A percentile compares a stretch with the other conserved stretches of the same genome.
Conservation (phyloP, 2,888 invertebrate genomes). For the Rhyacophila evoluta region DNA sequence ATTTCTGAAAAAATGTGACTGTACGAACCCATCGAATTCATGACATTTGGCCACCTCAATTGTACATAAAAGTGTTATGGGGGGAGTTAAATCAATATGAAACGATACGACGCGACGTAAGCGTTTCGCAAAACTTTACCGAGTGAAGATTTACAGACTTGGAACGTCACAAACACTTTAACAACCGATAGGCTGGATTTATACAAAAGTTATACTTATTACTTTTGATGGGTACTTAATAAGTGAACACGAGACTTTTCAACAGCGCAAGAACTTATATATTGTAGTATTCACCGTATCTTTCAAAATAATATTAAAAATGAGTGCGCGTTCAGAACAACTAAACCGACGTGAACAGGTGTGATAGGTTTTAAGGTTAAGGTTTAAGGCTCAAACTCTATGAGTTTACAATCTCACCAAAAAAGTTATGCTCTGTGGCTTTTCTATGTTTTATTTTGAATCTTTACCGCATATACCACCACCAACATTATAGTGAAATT, state of each 20-base stretch:
- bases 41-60: neutral
- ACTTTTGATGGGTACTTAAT: neutral
- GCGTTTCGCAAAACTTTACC: conserved; percentile 8
- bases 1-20: neutral
- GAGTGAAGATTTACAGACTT: conserved; percentile 13
- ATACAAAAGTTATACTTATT: neutral
- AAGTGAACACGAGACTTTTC: neutral
- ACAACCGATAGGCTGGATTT: neutral
- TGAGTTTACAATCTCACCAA: too few species aligned
- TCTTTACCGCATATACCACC: too few species aligned
- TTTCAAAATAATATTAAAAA: too few species aligned
- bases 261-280: too few species aligned
- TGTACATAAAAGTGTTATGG: neutral
- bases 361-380: too few species aligned
- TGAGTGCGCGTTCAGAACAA: too few species aligned
- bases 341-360: too few species aligned
- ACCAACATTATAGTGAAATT: too few species aligned
- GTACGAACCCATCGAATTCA: neutral
- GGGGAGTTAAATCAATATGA: conserved; percentile 19
- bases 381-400: too few species aligned
- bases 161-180: neutral
- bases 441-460: too few species aligned
- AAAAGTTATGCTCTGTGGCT: too few species aligned
- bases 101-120: conserved; percentile 6
- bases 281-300: too few species aligned